Evolutionary conservation across 2,888 invertebrate genomes (phyloP).

Genomic region (Pterobdella sp.): DNA sequence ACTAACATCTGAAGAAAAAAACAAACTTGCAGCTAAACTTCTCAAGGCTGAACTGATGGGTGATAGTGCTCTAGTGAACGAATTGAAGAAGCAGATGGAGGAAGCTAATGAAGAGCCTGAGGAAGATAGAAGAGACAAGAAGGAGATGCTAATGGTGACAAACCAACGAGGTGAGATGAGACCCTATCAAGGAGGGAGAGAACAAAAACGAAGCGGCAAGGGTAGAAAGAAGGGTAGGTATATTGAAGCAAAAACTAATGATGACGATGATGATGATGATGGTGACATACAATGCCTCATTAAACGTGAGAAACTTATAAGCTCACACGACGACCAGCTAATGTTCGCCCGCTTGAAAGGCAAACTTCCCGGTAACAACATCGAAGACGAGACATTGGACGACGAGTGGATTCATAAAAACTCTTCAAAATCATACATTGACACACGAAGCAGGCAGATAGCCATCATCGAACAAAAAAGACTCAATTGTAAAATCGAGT

Average conservation of each 20-base stretch:
- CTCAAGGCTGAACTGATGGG: slow-evolving; percentile 90
- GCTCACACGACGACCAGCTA: not conserved
- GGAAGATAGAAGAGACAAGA: slow-evolving; percentile 34
- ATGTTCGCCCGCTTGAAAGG: not conserved
- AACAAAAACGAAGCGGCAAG: slow-evolving; percentile 28
- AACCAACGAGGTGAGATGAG: slow-evolving; percentile 8
- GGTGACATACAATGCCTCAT: slow-evolving; percentile 74
- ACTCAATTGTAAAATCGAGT: slow-evolving; percentile 65
- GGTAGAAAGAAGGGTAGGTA: slow-evolving; percentile 67
- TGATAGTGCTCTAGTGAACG: slow-evolving; percentile 55
- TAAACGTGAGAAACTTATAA: slow-evolving; percentile 2
- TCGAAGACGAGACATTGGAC: not conserved
- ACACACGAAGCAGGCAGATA: not conserved
- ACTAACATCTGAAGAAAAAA: slow-evolving; percentile 63
- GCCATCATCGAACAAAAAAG: slow-evolving; percentile 58
- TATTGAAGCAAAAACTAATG: too few relatives aligned
- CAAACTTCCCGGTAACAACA: not conserved
- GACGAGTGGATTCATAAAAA: slow-evolving; percentile 1
- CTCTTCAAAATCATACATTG: not conserved
- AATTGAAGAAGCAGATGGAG: not conserved
- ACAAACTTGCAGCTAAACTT: slow-evolving; percentile 78
- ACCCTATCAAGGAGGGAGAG: slow-evolving; percentile 11
- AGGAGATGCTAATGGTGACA: slow-evolving; percentile 22
- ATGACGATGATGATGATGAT: slow-evolving; percentile 79
- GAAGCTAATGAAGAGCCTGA: not conserved